phyloP scores from a whole-genome alignment of 2,888 invertebrate species.

The Keiferia lycopersicella region DNA sequence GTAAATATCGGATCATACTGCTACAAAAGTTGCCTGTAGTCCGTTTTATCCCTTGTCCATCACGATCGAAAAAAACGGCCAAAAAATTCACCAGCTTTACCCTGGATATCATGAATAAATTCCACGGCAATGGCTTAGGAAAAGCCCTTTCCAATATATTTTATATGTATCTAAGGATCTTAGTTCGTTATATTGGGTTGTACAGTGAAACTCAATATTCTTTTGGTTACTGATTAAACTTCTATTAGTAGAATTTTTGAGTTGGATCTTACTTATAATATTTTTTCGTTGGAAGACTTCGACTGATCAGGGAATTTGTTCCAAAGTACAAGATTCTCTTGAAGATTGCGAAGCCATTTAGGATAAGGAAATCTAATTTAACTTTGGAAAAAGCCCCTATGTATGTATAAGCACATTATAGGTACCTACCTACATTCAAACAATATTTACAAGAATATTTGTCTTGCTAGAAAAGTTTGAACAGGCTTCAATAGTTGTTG shows the following conservation, averaged over 20 bases:
- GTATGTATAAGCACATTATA: no score
- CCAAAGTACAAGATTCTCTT: background rate
- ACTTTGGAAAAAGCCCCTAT: background rate
- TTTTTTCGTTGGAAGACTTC: background rate
- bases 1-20: conserved; percentile 40
- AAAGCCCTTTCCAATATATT: conserved; percentile 47
- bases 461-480: no score
- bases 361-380: background rate
- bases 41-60: conserved; percentile 42
- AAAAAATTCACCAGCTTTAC: conserved; percentile 40
- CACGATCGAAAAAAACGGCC: conserved; percentile 27
- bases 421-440: conserved; percentile 10
- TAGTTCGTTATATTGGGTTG: conserved; percentile 15
- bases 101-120: conserved; percentile 57
- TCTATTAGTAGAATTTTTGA: no score
- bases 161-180: conserved; percentile 38
- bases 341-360: conserved; percentile 2
- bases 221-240: conserved; percentile 19
- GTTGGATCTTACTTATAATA: background rate
- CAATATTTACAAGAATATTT: no score
- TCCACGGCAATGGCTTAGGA: conserved; percentile 45
- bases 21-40: conserved; percentile 34
- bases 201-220: conserved; percentile 13
- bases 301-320: background rate
- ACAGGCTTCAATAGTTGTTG: no score